phyloP scores from a whole-genome alignment of 2,797 vertebrate species.

The Oryzias dopingdopingensis region DNA sequence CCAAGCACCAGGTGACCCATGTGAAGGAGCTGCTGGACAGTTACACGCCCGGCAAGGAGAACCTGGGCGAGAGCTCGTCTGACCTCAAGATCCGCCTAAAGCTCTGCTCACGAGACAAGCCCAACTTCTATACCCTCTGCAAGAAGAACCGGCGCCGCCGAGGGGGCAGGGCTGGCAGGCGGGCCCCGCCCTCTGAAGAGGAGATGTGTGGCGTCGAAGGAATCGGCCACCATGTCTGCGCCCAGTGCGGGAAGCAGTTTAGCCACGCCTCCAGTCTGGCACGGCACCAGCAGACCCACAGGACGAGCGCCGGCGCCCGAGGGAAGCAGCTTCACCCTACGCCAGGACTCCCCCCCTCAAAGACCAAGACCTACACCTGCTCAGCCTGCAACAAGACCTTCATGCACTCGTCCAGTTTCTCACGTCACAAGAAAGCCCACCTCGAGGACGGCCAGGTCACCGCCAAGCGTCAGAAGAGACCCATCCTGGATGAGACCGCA shows the following conservation, averaged over 20 bases:
- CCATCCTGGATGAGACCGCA: conserved; percentile 66
- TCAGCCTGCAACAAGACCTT: conserved; percentile 75
- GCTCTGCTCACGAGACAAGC: conserved; percentile 78
- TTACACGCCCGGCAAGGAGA: conserved; percentile 74
- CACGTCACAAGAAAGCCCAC: conserved; percentile 77
- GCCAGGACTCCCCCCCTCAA: conserved; percentile 16
- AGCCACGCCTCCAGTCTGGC: conserved; percentile 67
- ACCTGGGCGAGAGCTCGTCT: conserved; percentile 68
- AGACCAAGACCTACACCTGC: conserved; percentile 71
- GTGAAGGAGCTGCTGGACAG: conserved; percentile 77
- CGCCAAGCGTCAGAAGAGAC: conserved; percentile 49
- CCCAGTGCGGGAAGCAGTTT: conserved; percentile 66
- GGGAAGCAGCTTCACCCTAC: conserved; percentile 32
- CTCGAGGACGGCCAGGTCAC: conserved; percentile 45
- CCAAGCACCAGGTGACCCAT: conserved; percentile 78
- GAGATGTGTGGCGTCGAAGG: conserved; percentile 23
- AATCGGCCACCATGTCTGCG: conserved; percentile 48
- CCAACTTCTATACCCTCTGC: conserved; percentile 80
- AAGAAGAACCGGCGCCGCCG: conserved; percentile 77
- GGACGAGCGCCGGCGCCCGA: background rate
- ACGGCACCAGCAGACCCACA: conserved; percentile 68
- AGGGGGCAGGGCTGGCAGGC: conserved; percentile 16
- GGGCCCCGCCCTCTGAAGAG: conserved; percentile 16
- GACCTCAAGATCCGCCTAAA: conserved; percentile 83
- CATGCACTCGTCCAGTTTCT: conserved; percentile 79